A percentile compares a stretch with the other conserved stretches of the same genome.
phyloP scores from a whole-genome alignment of 2,888 invertebrate genomes.

The Perizoma flavofasciatum region DNA sequence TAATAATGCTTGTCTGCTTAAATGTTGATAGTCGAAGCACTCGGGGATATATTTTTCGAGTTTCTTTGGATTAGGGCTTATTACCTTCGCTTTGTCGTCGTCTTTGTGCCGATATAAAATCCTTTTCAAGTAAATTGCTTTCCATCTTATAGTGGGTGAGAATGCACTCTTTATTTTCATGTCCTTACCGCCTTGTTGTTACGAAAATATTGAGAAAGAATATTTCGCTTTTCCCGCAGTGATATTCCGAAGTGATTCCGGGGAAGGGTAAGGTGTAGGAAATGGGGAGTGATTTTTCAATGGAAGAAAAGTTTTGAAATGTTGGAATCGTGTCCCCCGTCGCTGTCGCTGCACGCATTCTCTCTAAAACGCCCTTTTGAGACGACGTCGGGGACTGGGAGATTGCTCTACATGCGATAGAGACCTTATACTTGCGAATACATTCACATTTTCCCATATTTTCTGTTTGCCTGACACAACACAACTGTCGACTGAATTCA shows the following conservation, averaged over 20 bases:
- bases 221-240: slow-evolving; percentile 26
- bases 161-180: slow-evolving; percentile 54
- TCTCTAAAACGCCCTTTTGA: slow-evolving; percentile 73
- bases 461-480: slow-evolving; percentile 10
- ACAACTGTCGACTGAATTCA: slow-evolving; percentile 2
- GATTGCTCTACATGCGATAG: slow-evolving; percentile 46
- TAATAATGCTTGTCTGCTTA: neutral
- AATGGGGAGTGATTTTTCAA: slow-evolving; percentile 62
- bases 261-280: slow-evolving; percentile 50
- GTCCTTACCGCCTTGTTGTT: slow-evolving; percentile 43
- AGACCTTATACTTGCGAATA: slow-evolving; percentile 42
- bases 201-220: slow-evolving; percentile 33
- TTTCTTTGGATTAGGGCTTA: slow-evolving; percentile 65
- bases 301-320: slow-evolving; percentile 46
- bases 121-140: slow-evolving; percentile 65
- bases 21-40: slow-evolving; percentile 20
- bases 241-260: slow-evolving; percentile 42
- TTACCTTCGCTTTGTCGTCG: slow-evolving; percentile 66
- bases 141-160: slow-evolving; percentile 55
- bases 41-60: slow-evolving; percentile 55
- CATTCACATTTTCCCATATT: slow-evolving; percentile 15
- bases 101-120: slow-evolving; percentile 58
- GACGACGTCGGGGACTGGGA: slow-evolving; percentile 62
- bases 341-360: slow-evolving; percentile 60
- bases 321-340: slow-evolving; percentile 55